Evolutionary conservation across 2,888 invertebrate genomes (phyloP).

Genomic region (Dyspetes luteomarginatus): DNA sequence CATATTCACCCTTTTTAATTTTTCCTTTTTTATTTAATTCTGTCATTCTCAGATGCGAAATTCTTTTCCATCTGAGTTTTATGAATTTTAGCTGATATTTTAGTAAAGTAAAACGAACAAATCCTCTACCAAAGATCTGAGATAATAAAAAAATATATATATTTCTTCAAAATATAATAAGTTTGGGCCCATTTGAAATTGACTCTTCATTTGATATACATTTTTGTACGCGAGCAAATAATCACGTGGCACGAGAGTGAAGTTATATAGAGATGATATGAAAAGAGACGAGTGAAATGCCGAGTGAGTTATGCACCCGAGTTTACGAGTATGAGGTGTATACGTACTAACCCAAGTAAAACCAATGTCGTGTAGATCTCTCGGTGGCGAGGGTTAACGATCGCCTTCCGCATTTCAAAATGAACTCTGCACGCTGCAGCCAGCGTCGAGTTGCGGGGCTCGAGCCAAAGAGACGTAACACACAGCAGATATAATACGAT

Average conservation of each 20-base stretch:
- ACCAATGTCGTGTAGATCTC: constrained; percentile 54
- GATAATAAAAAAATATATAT: no score
- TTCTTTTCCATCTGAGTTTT: no score
- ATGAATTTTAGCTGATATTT: no score
- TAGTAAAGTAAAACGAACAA: no score
- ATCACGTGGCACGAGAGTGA: background rate
- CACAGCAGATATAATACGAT: constrained; percentile 21
- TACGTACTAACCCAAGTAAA: constrained; percentile 17
- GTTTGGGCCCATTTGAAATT: no score
- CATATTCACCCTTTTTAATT: no score
- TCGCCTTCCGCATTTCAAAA: constrained; percentile 64
- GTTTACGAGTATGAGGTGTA: constrained; percentile 22
- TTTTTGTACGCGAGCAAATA: constrained; percentile 14
- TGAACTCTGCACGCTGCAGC: constrained; percentile 36
- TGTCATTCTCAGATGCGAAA: no score
- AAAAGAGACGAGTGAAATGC: constrained; percentile 21
- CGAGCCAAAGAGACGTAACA: background rate
- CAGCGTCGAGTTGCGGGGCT: constrained; percentile 2
- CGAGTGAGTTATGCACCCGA: constrained; percentile 31
- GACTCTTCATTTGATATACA: background rate
- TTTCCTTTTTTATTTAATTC: no score
- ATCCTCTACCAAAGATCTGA: no score
- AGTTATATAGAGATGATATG: background rate
- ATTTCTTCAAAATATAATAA: no score
- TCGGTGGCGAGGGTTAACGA: constrained; percentile 59